These are phyloP conservation scores for Eubasilissa regina DNA, from an alignment of 1,140 invertebrate genomes.

Conservation along the genomic window DNA sequence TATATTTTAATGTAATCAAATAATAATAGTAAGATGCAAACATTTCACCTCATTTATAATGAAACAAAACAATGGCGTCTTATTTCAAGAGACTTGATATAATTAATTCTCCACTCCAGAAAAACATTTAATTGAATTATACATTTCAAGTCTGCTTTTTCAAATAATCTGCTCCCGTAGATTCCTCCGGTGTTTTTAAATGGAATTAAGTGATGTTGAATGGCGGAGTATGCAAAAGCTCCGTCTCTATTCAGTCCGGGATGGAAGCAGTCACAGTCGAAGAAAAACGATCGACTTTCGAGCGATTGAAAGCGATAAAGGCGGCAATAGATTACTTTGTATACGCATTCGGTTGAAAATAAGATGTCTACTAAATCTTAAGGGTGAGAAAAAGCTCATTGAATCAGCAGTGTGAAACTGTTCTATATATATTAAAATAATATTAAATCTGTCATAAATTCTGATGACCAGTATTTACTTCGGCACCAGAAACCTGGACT, in stretches of 20 bases:
- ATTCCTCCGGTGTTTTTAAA: constrained; percentile 32
- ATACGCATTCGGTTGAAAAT: constrained; percentile 26
- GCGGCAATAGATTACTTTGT: constrained; percentile 36
- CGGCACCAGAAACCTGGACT: background rate
- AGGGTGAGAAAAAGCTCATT: constrained; percentile 9
- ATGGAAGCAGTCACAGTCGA: constrained; percentile 19
- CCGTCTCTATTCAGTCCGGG: constrained; percentile 5
- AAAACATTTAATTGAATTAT: constrained; percentile 11
- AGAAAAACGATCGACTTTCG: constrained; percentile 38
- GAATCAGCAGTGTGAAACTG: background rate
- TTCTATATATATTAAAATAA: background rate
- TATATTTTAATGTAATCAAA: too few species aligned
- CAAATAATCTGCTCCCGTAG: constrained; percentile 2
- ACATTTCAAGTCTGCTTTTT: constrained; percentile 6
- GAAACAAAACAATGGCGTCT: too few species aligned
- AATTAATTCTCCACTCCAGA: background rate
- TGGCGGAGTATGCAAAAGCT: constrained; percentile 33
- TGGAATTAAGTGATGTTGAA: constrained; percentile 25
- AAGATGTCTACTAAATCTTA: constrained; percentile 25
- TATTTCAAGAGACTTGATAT: too few species aligned
- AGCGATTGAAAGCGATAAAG: constrained; percentile 31
- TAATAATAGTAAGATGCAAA: too few species aligned
- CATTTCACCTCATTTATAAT: too few species aligned
- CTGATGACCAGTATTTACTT: background rate
- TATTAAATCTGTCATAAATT: background rate